These are phyloP conservation scores for Scolopax rusticola DNA, from an alignment of 2,797 vertebrate species.

Conservation along the genomic window DNA sequence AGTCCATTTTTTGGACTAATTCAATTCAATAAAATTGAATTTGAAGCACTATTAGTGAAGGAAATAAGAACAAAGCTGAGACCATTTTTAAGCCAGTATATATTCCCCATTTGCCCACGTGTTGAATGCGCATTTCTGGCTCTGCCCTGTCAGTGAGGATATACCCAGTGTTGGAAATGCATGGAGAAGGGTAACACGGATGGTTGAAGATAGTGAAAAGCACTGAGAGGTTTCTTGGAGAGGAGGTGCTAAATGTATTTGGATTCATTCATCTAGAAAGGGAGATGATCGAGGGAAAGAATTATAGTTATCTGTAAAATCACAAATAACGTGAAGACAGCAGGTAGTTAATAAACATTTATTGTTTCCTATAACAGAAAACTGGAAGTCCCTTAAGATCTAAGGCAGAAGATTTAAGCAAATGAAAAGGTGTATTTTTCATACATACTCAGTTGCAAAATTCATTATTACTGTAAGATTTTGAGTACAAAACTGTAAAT, in stretches of 20 bases:
- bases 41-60: neutral
- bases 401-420: neutral
- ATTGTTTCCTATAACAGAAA: neutral
- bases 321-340: neutral
- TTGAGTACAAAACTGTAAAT: neutral
- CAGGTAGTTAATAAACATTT: neutral
- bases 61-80: neutral
- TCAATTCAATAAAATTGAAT: neutral
- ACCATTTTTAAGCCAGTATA: neutral
- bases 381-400: neutral
- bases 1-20: neutral
- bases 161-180: rapidly evolving
- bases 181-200: neutral
- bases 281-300: neutral
- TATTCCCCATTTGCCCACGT: neutral
- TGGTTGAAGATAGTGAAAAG: neutral
- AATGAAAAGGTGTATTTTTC: neutral
- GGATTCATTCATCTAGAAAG: neutral
- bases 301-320: neutral
- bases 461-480: neutral
- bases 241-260: neutral
- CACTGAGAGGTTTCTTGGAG: neutral
- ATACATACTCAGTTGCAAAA: neutral
- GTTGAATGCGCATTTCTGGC: neutral
- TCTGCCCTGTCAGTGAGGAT: neutral